Percentiles rank a stretch among this genome's conserved stretches.
Evolutionary conservation across 1,140 invertebrate species (phyloP).

Genomic region (Diploscapter pachys): DNA sequence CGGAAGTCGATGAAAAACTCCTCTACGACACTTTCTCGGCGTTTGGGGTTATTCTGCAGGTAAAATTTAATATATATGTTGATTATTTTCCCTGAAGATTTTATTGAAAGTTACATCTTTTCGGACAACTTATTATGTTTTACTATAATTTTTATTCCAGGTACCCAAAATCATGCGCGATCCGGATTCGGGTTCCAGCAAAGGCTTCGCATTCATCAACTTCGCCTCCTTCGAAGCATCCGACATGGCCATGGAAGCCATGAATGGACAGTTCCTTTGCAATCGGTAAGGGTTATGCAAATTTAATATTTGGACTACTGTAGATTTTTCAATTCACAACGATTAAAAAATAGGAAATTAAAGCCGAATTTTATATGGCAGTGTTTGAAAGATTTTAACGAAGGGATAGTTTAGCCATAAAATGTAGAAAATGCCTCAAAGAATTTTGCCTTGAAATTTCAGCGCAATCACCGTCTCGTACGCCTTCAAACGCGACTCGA

Average conservation of each 20-base stretch:
- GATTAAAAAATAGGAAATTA: too few species aligned
- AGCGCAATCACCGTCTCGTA: constrained; percentile 96
- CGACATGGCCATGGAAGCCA: constrained; percentile 96
- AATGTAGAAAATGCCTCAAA: too few species aligned
- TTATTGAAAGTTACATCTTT: too few species aligned
- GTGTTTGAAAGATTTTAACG: too few species aligned
- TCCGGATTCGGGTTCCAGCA: constrained; percentile 97
- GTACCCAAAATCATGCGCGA: constrained; percentile 91
- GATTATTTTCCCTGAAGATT: too few species aligned
- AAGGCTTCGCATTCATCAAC: constrained; percentile 99
- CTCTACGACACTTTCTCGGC: constrained; percentile 99
- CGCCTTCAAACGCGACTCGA: constrained; percentile 98
- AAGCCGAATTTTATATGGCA: too few species aligned
- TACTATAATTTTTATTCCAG: constrained; percentile 45
- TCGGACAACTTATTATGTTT: constrained; percentile 5
- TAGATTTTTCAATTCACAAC: too few species aligned
- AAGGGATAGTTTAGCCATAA: too few species aligned
- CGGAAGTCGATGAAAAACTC: constrained; percentile 97
- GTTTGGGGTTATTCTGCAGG: constrained; percentile 98
- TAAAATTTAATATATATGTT: constrained; percentile 73
- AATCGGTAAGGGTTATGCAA: constrained; percentile 64
- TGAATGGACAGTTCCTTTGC: constrained; percentile 99
- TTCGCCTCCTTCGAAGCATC: constrained; percentile 99
- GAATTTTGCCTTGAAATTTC: constrained; percentile 2
- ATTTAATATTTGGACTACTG: too few species aligned